Evolutionary conservation across 1,140 invertebrate genomes (phyloP), one percentile per base, ranked within the genome.

Genomic region (Hirudo medicinalis): DNA sequence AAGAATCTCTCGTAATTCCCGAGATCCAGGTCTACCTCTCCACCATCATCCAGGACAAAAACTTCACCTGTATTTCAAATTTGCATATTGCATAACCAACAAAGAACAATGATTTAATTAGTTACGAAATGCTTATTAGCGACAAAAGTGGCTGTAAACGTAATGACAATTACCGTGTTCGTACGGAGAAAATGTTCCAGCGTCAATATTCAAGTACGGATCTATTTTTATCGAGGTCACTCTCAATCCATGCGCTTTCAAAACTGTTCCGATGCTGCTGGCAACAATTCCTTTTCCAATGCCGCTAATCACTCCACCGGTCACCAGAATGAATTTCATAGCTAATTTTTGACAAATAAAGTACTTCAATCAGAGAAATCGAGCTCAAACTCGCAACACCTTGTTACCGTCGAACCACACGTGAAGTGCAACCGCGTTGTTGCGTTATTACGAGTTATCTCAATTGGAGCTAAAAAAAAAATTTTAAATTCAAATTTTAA

Each of bases 1-100:
- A 99, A 81, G 80, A 99, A 99, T 57, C 97, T 85, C 81, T 99
- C 97, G 83, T 99, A 99, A 83, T 99, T 99, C 54, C 97, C 97
- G 73, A 99, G 84, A 86, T 99, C 97, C 75, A 99, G 86, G 85
- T 99, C 97, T 29, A 99, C 97, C 84, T 99, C 97, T 54, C 94
- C 94, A 55, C 97, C 97, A 87, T 99, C 97, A 79, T 99, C 93
- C 57, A 99, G 83, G 3, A 99, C 96, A 84, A 92, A 99, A 27
- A 99, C 96, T 86, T 99, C 97, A 78, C 93, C 92, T 95, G 80
- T 71, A 49, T 49, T 49, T 49, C 43, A 49, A 49, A 49, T 49
- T 49, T 49, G 43, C 43, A 49, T 49, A 49, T 49, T 49, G 11
- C 43, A 49, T 49, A 49, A 49, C 43, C 43, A 49, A 49, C 43